These are phyloP conservation scores for Corythaixoides concolor DNA, from an alignment of 2,113 vertebrate species.

Conservation along the genomic window DNA sequence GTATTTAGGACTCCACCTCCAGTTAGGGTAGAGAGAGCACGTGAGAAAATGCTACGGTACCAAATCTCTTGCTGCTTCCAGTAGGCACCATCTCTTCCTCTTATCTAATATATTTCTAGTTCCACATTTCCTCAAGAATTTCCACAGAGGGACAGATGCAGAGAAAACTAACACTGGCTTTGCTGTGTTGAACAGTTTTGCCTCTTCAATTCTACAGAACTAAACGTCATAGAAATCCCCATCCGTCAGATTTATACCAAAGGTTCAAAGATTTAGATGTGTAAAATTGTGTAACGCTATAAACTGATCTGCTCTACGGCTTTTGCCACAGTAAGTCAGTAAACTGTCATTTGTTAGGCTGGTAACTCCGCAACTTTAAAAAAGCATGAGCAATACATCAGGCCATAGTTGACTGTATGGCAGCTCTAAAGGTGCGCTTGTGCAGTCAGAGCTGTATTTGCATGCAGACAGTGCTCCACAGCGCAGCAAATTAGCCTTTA, in stretches of 20 bases:
- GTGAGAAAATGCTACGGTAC: not conserved
- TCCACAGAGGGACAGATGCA: not conserved
- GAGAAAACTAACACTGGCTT: not conserved
- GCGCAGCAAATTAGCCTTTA: not conserved
- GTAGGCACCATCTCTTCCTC: not conserved
- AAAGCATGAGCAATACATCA: accelerated
- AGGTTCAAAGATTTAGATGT: not conserved
- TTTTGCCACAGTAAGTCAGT: not conserved
- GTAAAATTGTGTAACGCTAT: not conserved
- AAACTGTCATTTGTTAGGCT: not conserved
- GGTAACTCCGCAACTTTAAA: not conserved
- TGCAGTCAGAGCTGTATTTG: not conserved
- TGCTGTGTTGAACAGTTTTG: not conserved
- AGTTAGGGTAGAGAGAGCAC: not conserved
- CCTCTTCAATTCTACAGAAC: not conserved
- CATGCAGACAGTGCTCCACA: not conserved
- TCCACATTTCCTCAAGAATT: not conserved
- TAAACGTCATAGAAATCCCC: not conserved
- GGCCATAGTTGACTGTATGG: not conserved
- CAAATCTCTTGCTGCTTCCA: not conserved
- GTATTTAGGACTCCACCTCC: not conserved
- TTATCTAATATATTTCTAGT: not conserved
- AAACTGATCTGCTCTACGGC: not conserved
- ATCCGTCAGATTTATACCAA: not conserved
- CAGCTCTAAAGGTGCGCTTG: not conserved